Conservation (phyloP, 2,797 vertebrate species). For the Xiphophorus birchmanni region DNA sequence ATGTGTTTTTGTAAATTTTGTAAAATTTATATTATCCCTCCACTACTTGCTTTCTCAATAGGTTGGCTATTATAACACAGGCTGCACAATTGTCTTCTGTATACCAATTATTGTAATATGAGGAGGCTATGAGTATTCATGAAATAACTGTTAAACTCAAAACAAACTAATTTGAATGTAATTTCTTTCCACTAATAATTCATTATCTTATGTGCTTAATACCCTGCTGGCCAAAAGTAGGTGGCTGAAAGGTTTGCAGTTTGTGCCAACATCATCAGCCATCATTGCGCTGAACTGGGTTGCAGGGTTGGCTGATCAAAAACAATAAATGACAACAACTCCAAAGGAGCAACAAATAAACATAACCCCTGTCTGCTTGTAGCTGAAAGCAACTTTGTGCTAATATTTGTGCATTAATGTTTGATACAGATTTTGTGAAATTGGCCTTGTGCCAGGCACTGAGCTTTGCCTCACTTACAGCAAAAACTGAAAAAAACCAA, state of each 20-base stretch:
- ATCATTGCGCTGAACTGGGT: slow-evolving; percentile 81
- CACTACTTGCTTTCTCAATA: slow-evolving; percentile 24
- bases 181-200: slow-evolving; percentile 33
- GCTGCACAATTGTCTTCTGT: slow-evolving; percentile 46
- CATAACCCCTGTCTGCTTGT: slow-evolving; percentile 75
- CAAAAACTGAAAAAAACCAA: slow-evolving; percentile 11
- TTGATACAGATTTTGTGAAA: slow-evolving; percentile 65
- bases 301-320: slow-evolving; percentile 80
- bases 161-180: slow-evolving; percentile 37
- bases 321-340: slow-evolving; percentile 77
- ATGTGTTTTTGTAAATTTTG: slow-evolving; percentile 57
- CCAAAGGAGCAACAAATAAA: slow-evolving; percentile 75
- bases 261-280: slow-evolving; percentile 75
- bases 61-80: slow-evolving; percentile 45
- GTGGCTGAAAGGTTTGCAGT: slow-evolving; percentile 59
- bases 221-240: slow-evolving; percentile 64
- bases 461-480: slow-evolving; percentile 54
- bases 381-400: slow-evolving; percentile 72
- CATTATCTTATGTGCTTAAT: slow-evolving; percentile 35
- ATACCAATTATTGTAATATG: slow-evolving; percentile 52
- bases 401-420: slow-evolving; percentile 75
- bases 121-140: slow-evolving; percentile 55
- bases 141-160: slow-evolving; percentile 43
- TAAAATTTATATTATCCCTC: slow-evolving; percentile 36
- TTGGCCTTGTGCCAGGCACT: slow-evolving; percentile 58